Conservation (phyloP, 2,113 vertebrate species). For the Eptesicus fuscus region DNA sequence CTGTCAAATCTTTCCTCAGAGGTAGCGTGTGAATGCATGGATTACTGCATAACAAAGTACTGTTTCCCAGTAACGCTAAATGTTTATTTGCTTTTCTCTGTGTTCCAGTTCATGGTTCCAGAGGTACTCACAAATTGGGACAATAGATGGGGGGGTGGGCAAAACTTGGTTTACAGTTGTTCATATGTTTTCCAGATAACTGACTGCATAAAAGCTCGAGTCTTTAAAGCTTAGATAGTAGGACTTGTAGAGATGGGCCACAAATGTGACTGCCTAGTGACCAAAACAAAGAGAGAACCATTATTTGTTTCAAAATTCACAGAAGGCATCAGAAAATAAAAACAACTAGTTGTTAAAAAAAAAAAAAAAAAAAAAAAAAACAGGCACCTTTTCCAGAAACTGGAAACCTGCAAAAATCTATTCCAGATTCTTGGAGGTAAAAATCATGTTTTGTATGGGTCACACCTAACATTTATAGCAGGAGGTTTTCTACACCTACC, state of each 20-base stretch:
- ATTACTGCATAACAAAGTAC: background rate
- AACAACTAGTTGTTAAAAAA: background rate
- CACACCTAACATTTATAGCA: background rate
- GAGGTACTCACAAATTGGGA: background rate
- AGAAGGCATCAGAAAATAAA: background rate
- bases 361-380: background rate
- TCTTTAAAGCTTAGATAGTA: background rate
- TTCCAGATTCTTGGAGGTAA: background rate
- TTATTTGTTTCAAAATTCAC: constrained; percentile 15
- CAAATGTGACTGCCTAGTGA: background rate
- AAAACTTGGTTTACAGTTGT: too few relatives aligned
- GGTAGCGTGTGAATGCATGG: background rate
- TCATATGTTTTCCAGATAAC: background rate
- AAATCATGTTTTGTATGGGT: background rate
- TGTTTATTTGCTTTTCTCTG: constrained; percentile 2
- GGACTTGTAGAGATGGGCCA: background rate
- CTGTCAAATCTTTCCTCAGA: constrained; percentile 16
- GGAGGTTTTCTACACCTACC: background rate
- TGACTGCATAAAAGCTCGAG: background rate
- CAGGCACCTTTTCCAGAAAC: background rate
- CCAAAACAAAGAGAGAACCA: background rate
- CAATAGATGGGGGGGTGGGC: background rate
- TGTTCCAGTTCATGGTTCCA: background rate
- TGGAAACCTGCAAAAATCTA: background rate
- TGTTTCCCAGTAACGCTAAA: background rate